These are phyloP conservation scores for Mustelus asterias DNA, from an alignment of 2,113 vertebrate genomes.

Conservation along the genomic window DNA sequence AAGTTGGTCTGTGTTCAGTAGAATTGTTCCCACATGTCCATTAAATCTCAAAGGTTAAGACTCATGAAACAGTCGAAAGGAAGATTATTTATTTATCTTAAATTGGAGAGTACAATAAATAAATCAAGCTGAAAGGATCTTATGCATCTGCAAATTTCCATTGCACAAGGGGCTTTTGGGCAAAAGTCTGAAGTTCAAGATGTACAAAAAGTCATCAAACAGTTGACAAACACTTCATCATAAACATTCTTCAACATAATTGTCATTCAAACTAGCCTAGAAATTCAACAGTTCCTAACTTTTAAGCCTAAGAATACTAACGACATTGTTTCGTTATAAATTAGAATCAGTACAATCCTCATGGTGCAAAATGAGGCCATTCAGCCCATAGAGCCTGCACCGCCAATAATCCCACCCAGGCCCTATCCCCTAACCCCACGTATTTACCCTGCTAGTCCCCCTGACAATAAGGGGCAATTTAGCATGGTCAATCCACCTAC, in stretches of 20 bases:
- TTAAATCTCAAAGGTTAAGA: not conserved
- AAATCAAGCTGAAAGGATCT: not conserved
- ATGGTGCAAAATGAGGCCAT: too few species aligned
- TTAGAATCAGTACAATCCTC: too few species aligned
- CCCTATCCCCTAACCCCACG: too few species aligned
- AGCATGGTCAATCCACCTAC: too few species aligned
- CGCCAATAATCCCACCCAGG: too few species aligned
- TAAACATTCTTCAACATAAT: not conserved
- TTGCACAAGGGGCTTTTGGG: not conserved
- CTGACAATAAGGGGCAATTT: too few species aligned
- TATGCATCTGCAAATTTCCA: not conserved
- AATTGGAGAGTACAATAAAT: not conserved
- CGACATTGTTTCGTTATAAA: not conserved
- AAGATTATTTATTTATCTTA: constrained; percentile 11
- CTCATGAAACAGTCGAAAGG: not conserved
- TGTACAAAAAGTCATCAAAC: too few species aligned
- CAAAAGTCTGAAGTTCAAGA: not conserved
- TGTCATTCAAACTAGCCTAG: not conserved
- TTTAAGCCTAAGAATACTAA: not conserved
- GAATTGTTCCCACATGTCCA: not conserved
- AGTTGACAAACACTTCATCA: not conserved
- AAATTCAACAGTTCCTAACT: not conserved
- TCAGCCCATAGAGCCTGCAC: too few species aligned
- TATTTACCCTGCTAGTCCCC: too few species aligned
- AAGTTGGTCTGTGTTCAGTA: not conserved